Percentiles rank a stretch among this genome's conserved stretches.
Evolutionary conservation across 2,113 vertebrate species (phyloP).

Genomic region (Coptodon rendalli): DNA sequence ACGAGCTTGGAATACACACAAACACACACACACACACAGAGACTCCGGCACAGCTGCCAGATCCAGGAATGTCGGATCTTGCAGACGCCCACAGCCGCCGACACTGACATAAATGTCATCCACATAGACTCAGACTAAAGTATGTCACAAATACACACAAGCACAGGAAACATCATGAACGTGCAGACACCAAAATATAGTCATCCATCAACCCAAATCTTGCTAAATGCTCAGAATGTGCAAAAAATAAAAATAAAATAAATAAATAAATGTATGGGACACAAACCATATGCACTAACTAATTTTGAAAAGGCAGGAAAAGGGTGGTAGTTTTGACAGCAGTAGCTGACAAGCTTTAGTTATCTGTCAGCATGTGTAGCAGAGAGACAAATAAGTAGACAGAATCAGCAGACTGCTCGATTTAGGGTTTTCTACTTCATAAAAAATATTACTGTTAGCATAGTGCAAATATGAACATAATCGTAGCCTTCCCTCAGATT

Average conservation of each 20-base stretch:
- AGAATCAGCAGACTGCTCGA: not conserved
- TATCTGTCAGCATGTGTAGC: not conserved
- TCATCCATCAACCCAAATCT: not conserved
- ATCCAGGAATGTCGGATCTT: not conserved
- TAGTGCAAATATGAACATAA: not conserved
- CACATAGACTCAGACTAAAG: not conserved
- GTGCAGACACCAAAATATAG: not conserved
- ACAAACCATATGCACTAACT: not conserved
- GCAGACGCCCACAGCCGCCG: not conserved
- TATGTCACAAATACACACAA: not conserved
- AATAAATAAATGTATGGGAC: not conserved
- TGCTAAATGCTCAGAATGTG: not conserved
- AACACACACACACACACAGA: not conserved
- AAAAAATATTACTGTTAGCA: not conserved
- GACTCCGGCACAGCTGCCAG: not conserved
- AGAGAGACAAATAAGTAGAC: not conserved
- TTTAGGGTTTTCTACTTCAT: not conserved
- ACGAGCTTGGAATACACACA: not conserved
- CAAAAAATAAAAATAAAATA: not conserved
- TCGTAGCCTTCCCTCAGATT: not conserved
- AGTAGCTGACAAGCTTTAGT: not conserved
- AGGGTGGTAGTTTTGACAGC: not conserved
- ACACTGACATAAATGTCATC: not conserved
- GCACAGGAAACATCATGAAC: not conserved
- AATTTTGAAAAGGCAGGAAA: not conserved